A percentile compares a stretch with the other conserved stretches of the same genome.
Evolutionary conservation across 2,888 invertebrate species (phyloP).

Genomic region (Luperina testacea): DNA sequence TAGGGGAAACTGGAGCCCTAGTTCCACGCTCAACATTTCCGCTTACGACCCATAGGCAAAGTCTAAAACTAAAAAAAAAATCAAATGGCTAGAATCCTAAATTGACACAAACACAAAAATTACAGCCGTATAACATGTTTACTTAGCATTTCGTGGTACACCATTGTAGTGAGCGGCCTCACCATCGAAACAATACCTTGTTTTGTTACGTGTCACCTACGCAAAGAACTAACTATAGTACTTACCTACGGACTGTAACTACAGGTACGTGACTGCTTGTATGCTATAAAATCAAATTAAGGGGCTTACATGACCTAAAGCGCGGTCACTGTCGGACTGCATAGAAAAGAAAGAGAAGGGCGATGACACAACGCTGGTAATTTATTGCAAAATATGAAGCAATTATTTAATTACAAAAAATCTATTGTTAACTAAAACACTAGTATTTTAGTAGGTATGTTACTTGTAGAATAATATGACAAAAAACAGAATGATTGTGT

Average conservation of each 20-base stretch:
- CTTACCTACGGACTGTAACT: not conserved
- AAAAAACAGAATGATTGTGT: too few relatives aligned
- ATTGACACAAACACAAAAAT: slow-evolving; percentile 7
- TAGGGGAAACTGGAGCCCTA: not conserved
- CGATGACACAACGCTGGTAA: too few relatives aligned
- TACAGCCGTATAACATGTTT: slow-evolving; percentile 39
- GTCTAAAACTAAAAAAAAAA: not conserved
- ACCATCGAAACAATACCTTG: slow-evolving; percentile 45
- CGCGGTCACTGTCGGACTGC: too few relatives aligned
- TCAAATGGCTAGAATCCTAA: not conserved
- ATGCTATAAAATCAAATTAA: too few relatives aligned
- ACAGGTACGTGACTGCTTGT: too few relatives aligned
- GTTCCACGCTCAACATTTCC: not conserved
- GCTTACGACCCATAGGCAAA: not conserved
- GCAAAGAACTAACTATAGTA: slow-evolving; percentile 14
- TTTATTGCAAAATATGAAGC: too few relatives aligned
- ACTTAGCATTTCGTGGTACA: slow-evolving; percentile 45
- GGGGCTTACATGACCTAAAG: too few relatives aligned
- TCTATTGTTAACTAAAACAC: too few relatives aligned
- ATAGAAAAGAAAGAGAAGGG: too few relatives aligned
- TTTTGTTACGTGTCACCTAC: slow-evolving; percentile 41
- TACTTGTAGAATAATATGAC: too few relatives aligned
- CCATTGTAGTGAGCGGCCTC: slow-evolving; percentile 38
- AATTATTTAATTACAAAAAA: too few relatives aligned
- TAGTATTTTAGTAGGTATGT: too few relatives aligned